Percentiles rank a stretch among this genome's conserved stretches.
Conservation (phyloP, 2,797 vertebrate species). For the Gymnoscopelus microlampas region DNA sequence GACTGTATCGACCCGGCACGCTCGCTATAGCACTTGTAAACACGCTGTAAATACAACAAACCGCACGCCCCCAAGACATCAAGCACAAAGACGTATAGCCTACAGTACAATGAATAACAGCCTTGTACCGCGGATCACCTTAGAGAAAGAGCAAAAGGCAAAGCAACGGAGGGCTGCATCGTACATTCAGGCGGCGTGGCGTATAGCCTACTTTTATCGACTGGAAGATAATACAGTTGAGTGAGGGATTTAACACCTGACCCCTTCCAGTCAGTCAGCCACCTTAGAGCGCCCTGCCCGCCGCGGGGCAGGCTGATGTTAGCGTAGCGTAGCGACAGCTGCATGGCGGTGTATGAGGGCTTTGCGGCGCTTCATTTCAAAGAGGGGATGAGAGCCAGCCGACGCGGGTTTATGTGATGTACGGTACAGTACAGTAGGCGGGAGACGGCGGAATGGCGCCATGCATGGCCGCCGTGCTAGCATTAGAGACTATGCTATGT, state of each 20-base stretch:
- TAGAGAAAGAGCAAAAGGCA: too few relatives aligned
- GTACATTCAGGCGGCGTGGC: conserved; percentile 19
- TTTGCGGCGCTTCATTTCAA: conserved; percentile 58
- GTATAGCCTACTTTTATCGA: conserved; percentile 28
- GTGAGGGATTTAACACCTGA: conserved; percentile 54
- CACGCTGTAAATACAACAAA: too few relatives aligned
- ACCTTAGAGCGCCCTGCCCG: conserved; percentile 54
- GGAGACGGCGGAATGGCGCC: conserved; percentile 46
- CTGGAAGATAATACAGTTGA: conserved; percentile 30
- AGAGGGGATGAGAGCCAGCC: conserved; percentile 48
- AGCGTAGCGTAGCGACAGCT: conserved; percentile 16
- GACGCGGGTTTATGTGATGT: conserved; percentile 53
- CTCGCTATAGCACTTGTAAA: too few relatives aligned
- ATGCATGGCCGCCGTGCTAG: not conserved
- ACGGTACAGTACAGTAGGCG: too few relatives aligned
- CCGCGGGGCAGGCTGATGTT: conserved; percentile 60
- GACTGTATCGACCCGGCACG: too few relatives aligned
- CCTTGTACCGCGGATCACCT: too few relatives aligned
- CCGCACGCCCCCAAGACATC: too few relatives aligned
- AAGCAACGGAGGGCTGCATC: not conserved
- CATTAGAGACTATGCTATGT: too few relatives aligned
- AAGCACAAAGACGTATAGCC: too few relatives aligned
- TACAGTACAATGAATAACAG: too few relatives aligned
- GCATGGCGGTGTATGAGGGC: conserved; percentile 28
- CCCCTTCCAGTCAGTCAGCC: conserved; percentile 58